Conservation (phyloP, 2,113 vertebrate species). For the Plecturocebus donacophilus region DNA sequence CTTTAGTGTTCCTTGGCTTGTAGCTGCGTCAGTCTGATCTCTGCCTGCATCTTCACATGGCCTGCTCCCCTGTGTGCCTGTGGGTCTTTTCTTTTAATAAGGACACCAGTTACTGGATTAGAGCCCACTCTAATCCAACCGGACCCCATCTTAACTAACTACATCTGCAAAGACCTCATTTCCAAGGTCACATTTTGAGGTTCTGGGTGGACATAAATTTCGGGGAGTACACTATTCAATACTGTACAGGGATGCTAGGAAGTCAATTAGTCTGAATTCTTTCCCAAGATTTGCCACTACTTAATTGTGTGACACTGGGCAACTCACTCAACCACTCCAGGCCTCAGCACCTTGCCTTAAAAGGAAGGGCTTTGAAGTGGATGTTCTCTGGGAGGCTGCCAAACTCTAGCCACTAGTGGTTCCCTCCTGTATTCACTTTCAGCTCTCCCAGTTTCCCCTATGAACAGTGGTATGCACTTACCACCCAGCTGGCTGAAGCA, state of each 20-base stretch:
- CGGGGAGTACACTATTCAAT: background rate
- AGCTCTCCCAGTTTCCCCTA: background rate
- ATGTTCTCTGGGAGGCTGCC: background rate
- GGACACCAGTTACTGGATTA: background rate
- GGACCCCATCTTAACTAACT: background rate
- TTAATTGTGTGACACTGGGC: background rate
- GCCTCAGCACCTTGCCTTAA: background rate
- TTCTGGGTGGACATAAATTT: background rate
- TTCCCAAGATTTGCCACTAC: background rate
- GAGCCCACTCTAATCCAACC: background rate
- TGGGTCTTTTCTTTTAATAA: background rate
- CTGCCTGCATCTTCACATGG: background rate
- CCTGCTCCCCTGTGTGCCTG: accelerated
- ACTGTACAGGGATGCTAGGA: background rate
- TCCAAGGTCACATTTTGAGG: background rate
- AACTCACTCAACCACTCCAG: background rate
- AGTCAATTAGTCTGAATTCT: background rate
- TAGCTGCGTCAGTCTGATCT: background rate
- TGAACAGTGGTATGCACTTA: background rate
- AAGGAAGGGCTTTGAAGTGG: background rate
- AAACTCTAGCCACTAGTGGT: background rate
- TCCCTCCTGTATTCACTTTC: background rate
- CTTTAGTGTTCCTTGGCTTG: background rate
- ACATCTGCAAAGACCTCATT: background rate
- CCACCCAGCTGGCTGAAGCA: background rate